Conservation (phyloP, 2,888 invertebrate genomes). For the Pherbina coryleti region DNA sequence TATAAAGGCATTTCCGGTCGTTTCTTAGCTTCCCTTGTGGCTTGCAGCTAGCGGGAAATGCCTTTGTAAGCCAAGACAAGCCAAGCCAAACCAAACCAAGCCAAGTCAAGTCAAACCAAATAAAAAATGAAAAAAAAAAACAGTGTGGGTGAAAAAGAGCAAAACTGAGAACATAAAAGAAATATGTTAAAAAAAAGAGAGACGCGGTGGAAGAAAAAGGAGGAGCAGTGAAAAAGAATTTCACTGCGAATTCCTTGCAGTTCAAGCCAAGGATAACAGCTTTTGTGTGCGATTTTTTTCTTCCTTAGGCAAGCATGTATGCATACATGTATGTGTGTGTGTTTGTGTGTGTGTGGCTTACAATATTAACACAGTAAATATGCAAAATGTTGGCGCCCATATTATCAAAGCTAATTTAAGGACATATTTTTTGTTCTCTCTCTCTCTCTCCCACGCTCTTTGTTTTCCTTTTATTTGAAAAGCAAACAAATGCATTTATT, state of each 20-base stretch:
- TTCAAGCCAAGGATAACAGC: not conserved
- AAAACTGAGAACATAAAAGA: not conserved
- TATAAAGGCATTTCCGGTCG: conserved; percentile 20
- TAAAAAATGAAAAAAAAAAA: not conserved
- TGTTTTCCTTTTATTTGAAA: too few relatives aligned
- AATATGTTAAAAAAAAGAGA: too few relatives aligned
- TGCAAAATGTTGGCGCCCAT: conserved; percentile 1
- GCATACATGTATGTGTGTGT: not conserved
- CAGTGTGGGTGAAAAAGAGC: not conserved
- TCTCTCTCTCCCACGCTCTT: too few relatives aligned
- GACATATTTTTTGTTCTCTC: not conserved
- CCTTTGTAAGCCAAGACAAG: not conserved
- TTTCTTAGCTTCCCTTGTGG: not conserved
- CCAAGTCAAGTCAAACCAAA: not conserved
- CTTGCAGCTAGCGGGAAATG: not conserved
- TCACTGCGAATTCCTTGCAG: not conserved
- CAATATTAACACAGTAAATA: conserved; percentile 1
- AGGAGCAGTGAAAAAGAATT: not conserved
- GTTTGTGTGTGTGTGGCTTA: too few relatives aligned
- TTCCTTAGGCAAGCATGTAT: not conserved
- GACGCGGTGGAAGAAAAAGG: not conserved
- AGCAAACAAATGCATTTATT: too few relatives aligned
- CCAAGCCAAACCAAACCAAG: too few relatives aligned
- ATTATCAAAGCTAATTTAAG: conserved; percentile 2
- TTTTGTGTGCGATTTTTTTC: not conserved